Evolutionary conservation across 1,140 invertebrate species (phyloP).

Genomic region (Solenopsis invicta): DNA sequence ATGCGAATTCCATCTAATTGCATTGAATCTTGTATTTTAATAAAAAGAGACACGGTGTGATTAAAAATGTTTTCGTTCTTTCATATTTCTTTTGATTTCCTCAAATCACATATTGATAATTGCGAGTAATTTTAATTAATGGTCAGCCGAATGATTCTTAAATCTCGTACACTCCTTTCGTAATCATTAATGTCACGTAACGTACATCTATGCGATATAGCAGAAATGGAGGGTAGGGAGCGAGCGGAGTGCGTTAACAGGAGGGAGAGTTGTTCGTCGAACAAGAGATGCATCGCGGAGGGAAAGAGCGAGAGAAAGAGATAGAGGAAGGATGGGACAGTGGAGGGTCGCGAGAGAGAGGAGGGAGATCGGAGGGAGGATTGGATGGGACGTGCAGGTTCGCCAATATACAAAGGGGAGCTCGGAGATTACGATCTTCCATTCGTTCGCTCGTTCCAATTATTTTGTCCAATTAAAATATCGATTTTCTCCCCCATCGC

Average conservation of each 20-base stretch:
- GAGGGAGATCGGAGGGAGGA: slow-evolving; percentile 63
- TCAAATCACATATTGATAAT: background rate
- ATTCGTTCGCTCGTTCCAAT: slow-evolving; percentile 86
- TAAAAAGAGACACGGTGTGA: background rate
- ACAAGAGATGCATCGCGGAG: slow-evolving; percentile 24
- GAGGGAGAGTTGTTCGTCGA: slow-evolving; percentile 25
- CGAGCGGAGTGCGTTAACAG: slow-evolving; percentile 25
- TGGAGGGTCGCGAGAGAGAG: slow-evolving; percentile 8
- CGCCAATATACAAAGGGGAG: slow-evolving; percentile 81
- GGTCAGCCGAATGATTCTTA: slow-evolving; percentile 35
- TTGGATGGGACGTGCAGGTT: slow-evolving; percentile 73
- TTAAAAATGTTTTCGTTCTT: background rate
- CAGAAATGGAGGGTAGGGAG: slow-evolving; percentile 5
- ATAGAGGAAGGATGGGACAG: slow-evolving; percentile 29
- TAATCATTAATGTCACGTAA: slow-evolving; percentile 55
- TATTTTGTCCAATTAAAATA: slow-evolving; percentile 87
- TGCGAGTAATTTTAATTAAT: slow-evolving; percentile 32
- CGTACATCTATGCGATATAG: slow-evolving; percentile 40
- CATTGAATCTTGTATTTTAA: background rate
- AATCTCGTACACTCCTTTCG: slow-evolving; percentile 42
- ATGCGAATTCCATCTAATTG: background rate
- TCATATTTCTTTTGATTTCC: background rate
- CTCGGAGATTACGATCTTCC: slow-evolving; percentile 84
- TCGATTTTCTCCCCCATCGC: slow-evolving; percentile 84
- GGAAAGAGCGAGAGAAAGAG: slow-evolving; percentile 39